Conservation (phyloP, 2,888 invertebrate genomes). For the Geotrupes spiniger region DNA sequence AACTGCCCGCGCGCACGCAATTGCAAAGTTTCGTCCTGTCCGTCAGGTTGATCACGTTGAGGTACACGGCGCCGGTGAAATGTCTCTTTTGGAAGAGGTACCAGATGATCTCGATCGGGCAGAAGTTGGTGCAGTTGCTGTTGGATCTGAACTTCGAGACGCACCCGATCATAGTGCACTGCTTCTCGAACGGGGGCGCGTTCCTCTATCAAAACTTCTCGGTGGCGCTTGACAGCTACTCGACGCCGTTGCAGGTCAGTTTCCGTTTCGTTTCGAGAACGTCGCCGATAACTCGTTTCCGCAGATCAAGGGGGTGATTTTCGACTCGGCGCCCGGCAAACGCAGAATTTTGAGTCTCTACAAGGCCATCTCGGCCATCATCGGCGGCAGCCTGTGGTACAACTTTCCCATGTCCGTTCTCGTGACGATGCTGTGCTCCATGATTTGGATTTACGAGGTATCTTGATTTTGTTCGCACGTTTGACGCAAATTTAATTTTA, state of each 20-base stretch:
- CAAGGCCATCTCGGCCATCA: constrained; percentile 61
- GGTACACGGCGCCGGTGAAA: constrained; percentile 68
- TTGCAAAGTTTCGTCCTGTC: too few relatives aligned
- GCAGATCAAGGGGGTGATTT: constrained; percentile 63
- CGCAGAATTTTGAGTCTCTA: constrained; percentile 58
- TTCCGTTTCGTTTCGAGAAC: neutral
- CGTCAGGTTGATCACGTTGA: constrained; percentile 68
- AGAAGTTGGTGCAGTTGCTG: constrained; percentile 63
- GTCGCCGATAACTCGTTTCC: neutral
- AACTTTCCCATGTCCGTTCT: constrained; percentile 58
- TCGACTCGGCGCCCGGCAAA: constrained; percentile 70
- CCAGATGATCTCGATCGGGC: constrained; percentile 61
- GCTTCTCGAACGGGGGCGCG: constrained; percentile 76
- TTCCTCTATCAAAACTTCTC: constrained; percentile 68
- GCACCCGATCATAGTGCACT: constrained; percentile 71
- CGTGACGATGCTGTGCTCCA: constrained; percentile 56
- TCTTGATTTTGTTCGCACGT: neutral
- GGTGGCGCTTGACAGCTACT: constrained; percentile 55
- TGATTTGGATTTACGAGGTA: constrained; percentile 62
- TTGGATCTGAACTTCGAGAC: constrained; percentile 65
- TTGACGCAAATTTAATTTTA: too few relatives aligned
- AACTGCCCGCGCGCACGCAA: too few relatives aligned
- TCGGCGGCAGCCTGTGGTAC: constrained; percentile 57
- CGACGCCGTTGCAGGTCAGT: constrained; percentile 53
- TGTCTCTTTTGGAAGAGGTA: constrained; percentile 63